Evolutionary conservation across 2,888 invertebrate genomes (phyloP).

Genomic region (Melitaea athalia): DNA sequence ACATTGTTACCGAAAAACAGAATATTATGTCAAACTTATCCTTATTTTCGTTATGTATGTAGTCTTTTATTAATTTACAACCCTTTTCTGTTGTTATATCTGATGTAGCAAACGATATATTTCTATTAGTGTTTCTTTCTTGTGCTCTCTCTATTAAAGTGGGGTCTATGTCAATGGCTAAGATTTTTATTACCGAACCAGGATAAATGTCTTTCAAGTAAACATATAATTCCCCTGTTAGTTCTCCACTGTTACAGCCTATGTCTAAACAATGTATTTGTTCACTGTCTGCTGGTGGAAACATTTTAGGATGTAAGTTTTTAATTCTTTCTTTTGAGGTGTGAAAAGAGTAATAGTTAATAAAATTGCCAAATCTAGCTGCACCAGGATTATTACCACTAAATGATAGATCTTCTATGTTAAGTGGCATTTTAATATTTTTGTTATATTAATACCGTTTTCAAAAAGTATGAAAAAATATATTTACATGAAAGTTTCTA

Average conservation of each 20-base stretch:
- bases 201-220: conserved; percentile 73
- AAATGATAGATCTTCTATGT: conserved; percentile 50
- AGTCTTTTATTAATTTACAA: conserved; percentile 64
- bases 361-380: conserved; percentile 91
- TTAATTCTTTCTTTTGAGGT: conserved; percentile 85
- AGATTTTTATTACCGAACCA: conserved; percentile 63
- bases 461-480: not conserved
- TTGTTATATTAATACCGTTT: not conserved
- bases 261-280: conserved; percentile 84
- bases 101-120: conserved; percentile 81
- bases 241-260: conserved; percentile 91
- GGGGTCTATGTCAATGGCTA: conserved; percentile 90
- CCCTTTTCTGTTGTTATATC: conserved; percentile 82
- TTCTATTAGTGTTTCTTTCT: conserved; percentile 67
- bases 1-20: conserved; percentile 94
- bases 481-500: too few relatives aligned
- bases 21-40: conserved; percentile 85
- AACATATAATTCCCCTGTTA: conserved; percentile 83
- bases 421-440: conserved; percentile 4
- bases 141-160: conserved; percentile 86
- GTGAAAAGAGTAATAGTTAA: conserved; percentile 93
- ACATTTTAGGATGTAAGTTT: conserved; percentile 77
- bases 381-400: conserved; percentile 87
- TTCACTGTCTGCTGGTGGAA: conserved; percentile 48
- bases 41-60: conserved; percentile 67